phyloP scores from a whole-genome alignment of 2,797 vertebrate species.

The Myripristis jacobus region DNA sequence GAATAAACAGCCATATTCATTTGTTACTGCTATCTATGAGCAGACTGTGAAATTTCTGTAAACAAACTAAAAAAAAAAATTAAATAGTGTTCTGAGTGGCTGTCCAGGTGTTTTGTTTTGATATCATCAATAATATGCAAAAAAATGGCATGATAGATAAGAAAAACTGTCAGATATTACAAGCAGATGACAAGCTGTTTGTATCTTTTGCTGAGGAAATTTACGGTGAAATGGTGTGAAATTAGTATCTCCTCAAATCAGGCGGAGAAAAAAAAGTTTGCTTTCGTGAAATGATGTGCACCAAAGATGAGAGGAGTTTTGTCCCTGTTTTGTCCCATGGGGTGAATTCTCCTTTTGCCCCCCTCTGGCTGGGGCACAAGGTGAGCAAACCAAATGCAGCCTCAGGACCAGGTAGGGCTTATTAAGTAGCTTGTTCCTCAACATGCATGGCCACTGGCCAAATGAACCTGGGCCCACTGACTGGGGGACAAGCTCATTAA shows the following conservation, averaged over 20 bases:
- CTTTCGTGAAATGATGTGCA: neutral
- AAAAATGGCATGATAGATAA: slow-evolving; percentile 5
- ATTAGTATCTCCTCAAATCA: slow-evolving; percentile 24
- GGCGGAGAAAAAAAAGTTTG: slow-evolving; percentile 21
- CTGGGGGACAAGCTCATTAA: slow-evolving; percentile 49
- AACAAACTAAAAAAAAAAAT: too few species aligned
- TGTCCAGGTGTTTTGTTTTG: slow-evolving; percentile 25
- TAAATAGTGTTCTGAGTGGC: slow-evolving; percentile 8
- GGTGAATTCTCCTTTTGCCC: neutral
- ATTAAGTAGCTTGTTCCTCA: slow-evolving; percentile 3
- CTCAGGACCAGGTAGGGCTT: slow-evolving; percentile 13
- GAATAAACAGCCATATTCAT: neutral
- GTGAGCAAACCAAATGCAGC: neutral
- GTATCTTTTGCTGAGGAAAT: slow-evolving; percentile 12
- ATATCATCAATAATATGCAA: slow-evolving; percentile 9
- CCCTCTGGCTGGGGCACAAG: neutral
- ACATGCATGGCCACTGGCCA: slow-evolving; percentile 15
- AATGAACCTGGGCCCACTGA: too few species aligned
- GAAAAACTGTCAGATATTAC: slow-evolving; percentile 11
- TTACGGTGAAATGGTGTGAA: slow-evolving; percentile 40
- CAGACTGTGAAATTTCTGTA: too few species aligned
- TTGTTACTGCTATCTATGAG: neutral
- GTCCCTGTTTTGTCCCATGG: neutral
- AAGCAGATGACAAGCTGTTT: slow-evolving; percentile 27
- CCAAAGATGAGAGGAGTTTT: slow-evolving; percentile 9